A percentile compares a stretch with the other conserved stretches of the same genome.
Conservation (phyloP, 92 coral and sea anemone genomes). For the Heteractis magnifica region DNA sequence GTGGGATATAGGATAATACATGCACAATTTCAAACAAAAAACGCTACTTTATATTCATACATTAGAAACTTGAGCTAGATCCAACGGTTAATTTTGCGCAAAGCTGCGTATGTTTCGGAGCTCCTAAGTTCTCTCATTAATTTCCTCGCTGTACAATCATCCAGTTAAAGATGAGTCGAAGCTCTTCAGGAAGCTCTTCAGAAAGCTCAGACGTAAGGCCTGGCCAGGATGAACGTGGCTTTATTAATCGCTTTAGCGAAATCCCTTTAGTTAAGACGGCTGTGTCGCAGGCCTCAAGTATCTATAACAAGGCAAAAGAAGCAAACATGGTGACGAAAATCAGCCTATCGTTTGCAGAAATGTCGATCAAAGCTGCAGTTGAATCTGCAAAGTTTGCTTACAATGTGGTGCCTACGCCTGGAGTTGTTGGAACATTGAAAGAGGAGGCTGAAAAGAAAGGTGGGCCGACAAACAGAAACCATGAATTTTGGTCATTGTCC, state of each 20-base stretch:
- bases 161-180: constrained; percentile 17
- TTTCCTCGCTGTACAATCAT: not conserved
- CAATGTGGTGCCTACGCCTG: constrained; percentile 28
- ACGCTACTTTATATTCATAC: too few species aligned
- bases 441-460: constrained; percentile 35
- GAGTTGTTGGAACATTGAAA: constrained; percentile 16
- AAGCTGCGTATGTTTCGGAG: not conserved
- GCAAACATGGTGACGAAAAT: constrained; percentile 11
- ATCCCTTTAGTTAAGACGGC: constrained; percentile 33
- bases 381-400: constrained; percentile 33
- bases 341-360: constrained; percentile 31
- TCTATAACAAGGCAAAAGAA: constrained; percentile 22
- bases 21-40: too few species aligned
- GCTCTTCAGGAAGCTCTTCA: not conserved
- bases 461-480: not conserved
- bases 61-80: too few species aligned
- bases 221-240: not conserved
- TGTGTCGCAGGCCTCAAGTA: constrained; percentile 10
- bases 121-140: not conserved
- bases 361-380: constrained; percentile 27
- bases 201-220: constrained; percentile 5
- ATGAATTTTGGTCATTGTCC: not conserved
- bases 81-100: not conserved
- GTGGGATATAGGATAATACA: too few species aligned
- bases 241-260: constrained; percentile 11